A percentile compares a stretch with the other conserved stretches of the same genome.
Evolutionary conservation across 2,888 invertebrate species (phyloP).

Genomic region (Didymodactylos carnosus): DNA sequence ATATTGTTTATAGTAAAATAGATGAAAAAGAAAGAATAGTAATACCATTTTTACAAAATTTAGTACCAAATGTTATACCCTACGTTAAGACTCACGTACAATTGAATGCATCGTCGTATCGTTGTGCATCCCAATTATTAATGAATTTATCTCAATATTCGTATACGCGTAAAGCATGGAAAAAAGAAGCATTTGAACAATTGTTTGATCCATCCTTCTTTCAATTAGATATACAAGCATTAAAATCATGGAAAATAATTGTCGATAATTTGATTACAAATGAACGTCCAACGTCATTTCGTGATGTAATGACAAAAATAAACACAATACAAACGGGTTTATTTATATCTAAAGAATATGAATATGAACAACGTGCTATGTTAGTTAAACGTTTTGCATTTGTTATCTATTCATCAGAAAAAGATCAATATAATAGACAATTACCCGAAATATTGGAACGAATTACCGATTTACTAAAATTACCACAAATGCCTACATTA

Average conservation of each 20-base stretch:
- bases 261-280: conserved; percentile 78
- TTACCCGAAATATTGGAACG: conserved; percentile 77
- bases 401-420: conserved; percentile 63
- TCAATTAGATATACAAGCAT: conserved; percentile 59
- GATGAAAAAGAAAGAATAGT: conserved; percentile 73
- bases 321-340: conserved; percentile 34
- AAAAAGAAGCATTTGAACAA: conserved; percentile 63
- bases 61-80: conserved; percentile 67
- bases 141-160: conserved; percentile 62
- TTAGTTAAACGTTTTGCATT: conserved; percentile 60
- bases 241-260: conserved; percentile 56
- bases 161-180: conserved; percentile 71
- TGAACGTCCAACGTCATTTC: conserved; percentile 60
- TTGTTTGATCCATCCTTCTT: conserved; percentile 59
- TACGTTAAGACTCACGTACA: conserved; percentile 62
- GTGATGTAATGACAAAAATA: conserved; percentile 43
- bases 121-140: conserved; percentile 60
- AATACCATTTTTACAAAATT: conserved; percentile 49
- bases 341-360: conserved; percentile 60
- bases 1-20: conserved; percentile 58
- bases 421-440: conserved; percentile 63
- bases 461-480: conserved; percentile 57
- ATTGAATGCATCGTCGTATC: conserved; percentile 25
- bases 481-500: conserved; percentile 53
- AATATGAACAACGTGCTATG: conserved; percentile 59